A percentile compares a stretch with the other conserved stretches of the same genome.
Evolutionary conservation across 2,888 invertebrate genomes (phyloP).

Genomic region (Eupeodes latifasciatus): DNA sequence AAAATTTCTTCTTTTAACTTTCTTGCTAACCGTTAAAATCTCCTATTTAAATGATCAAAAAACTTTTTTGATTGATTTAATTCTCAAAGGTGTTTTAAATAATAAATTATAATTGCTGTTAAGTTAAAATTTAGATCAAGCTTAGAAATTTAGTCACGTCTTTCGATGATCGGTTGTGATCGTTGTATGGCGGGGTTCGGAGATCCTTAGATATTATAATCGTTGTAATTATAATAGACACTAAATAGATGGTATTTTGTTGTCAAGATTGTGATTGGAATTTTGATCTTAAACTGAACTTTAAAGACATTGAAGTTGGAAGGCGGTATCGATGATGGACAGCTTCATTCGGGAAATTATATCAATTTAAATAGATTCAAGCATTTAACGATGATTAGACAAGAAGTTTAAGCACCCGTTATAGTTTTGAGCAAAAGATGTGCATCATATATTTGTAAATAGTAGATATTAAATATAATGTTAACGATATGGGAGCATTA

Average conservation of each 20-base stretch:
- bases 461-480: constrained; percentile 1
- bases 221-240: not conserved
- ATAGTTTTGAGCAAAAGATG: constrained; percentile 26
- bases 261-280: constrained; percentile 70
- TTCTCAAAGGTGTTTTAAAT: constrained; percentile 8
- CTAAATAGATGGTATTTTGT: constrained; percentile 64
- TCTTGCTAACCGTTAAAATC: not conserved
- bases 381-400: constrained; percentile 54
- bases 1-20: not conserved
- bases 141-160: constrained; percentile 45
- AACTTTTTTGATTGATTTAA: constrained; percentile 6
- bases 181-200: not conserved
- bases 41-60: too few relatives aligned
- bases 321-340: constrained; percentile 37
- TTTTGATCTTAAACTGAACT: constrained; percentile 44
- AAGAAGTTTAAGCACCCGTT: constrained; percentile 11
- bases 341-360: constrained; percentile 68
- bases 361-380: constrained; percentile 58
- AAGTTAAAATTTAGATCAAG: constrained; percentile 9
- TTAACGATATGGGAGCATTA: constrained; percentile 24
- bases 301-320: not conserved
- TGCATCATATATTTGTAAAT: not conserved
- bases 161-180: constrained; percentile 2
- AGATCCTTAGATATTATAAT: not conserved
- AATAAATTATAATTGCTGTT: constrained; percentile 2